These are phyloP conservation scores for Zosterops lateralis DNA, from an alignment of 2,113 vertebrate genomes.

Conservation along the genomic window DNA sequence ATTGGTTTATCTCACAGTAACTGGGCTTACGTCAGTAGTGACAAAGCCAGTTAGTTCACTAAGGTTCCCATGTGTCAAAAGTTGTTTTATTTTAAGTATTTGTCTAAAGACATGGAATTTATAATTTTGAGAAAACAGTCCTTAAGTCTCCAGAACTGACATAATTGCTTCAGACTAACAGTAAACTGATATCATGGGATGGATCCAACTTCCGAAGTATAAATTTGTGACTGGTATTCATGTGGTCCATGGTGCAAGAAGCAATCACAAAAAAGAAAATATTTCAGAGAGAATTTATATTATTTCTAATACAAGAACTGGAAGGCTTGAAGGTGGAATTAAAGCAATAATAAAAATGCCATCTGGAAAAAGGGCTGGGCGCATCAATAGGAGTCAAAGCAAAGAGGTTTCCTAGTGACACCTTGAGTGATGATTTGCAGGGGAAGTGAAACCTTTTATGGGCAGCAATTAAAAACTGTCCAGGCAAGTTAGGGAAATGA, in stretches of 20 bases:
- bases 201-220: background rate
- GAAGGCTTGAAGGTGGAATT: background rate
- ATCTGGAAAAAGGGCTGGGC: background rate
- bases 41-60: background rate
- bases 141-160: background rate
- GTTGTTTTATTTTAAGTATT: background rate
- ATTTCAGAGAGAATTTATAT: background rate
- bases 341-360: background rate
- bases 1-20: background rate
- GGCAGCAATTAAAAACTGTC: background rate
- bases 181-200: background rate
- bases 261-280: background rate
- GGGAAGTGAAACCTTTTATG: background rate
- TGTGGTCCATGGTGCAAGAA: background rate
- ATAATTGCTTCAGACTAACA: background rate
- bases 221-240: background rate
- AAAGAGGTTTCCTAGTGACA: background rate
- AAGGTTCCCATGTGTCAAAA: background rate
- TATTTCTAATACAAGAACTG: background rate
- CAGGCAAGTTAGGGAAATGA: background rate
- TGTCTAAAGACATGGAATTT: background rate
- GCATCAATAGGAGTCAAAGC: background rate
- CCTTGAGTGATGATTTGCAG: background rate
- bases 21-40: background rate
- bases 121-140: background rate